These are phyloP conservation scores for Calonectris borealis DNA, from an alignment of 2,113 vertebrate species.

Conservation along the genomic window DNA sequence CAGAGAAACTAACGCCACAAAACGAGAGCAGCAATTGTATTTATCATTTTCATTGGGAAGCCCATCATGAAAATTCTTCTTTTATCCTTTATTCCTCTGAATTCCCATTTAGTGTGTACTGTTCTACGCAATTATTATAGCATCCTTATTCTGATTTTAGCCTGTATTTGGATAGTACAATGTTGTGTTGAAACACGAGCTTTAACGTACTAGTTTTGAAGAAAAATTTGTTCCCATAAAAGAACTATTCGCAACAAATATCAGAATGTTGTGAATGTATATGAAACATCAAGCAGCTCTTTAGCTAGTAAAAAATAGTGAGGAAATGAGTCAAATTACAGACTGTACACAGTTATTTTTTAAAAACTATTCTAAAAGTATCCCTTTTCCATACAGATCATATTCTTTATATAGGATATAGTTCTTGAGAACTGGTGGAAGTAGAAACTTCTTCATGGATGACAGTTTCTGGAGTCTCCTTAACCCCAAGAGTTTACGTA, in stretches of 20 bases:
- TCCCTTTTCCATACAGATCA: constrained; percentile 78
- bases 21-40: background rate
- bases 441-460: constrained; percentile 68
- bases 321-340: background rate
- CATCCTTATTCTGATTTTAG: background rate
- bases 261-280: background rate
- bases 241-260: background rate
- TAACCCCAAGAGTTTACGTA: constrained; percentile 79
- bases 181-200: background rate
- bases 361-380: constrained; percentile 48
- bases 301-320: background rate
- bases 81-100: background rate
- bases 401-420: constrained; percentile 86
- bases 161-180: background rate
- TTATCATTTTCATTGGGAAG: background rate
- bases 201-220: background rate
- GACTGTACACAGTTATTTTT: background rate
- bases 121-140: background rate
- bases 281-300: background rate
- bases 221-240: background rate
- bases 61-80: background rate
- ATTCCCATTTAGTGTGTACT: background rate
- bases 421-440: constrained; percentile 79
- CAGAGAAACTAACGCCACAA: background rate
- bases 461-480: constrained; percentile 69